These are phyloP conservation scores for Meloidogyne chitwoodi DNA, from an alignment of 1,140 invertebrate species.

Conservation along the genomic window DNA sequence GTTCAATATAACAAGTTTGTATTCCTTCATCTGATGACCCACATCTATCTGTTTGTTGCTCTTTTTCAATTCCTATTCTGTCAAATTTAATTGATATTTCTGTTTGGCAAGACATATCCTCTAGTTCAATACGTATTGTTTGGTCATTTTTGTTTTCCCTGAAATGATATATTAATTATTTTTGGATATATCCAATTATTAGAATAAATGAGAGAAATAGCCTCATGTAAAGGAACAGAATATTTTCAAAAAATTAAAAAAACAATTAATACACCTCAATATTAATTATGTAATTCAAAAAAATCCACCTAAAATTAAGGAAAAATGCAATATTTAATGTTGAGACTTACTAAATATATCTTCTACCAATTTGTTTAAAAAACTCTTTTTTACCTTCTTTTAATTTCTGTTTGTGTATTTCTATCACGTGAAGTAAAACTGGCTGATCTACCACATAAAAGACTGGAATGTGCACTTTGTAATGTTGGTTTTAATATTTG, in stretches of 20 bases:
- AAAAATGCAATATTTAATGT: too few species aligned
- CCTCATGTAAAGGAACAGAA: too few species aligned
- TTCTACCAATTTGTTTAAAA: neutral
- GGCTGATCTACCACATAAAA: neutral
- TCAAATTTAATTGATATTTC: constrained; percentile 18
- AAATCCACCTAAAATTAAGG: neutral
- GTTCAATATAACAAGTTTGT: constrained; percentile 28
- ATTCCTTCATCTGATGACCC: constrained; percentile 26
- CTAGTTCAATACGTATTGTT: constrained; percentile 35
- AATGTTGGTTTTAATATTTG: constrained; percentile 38
- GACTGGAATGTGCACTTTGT: constrained; percentile 12
- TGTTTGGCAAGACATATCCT: constrained; percentile 37
- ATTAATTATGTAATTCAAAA: too few species aligned
- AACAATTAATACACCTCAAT: too few species aligned
- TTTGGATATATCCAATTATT: too few species aligned
- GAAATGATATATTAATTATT: too few species aligned
- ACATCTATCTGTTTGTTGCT: constrained; percentile 15
- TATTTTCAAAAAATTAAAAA: too few species aligned
- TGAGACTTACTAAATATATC: too few species aligned
- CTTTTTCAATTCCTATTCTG: constrained; percentile 7
- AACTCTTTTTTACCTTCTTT: constrained; percentile 35
- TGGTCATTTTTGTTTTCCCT: constrained; percentile 54
- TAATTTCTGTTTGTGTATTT: constrained; percentile 49
- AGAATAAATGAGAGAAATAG: too few species aligned
- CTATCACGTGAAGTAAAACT: constrained; percentile 41